phyloP scores from a whole-genome alignment of 2,888 invertebrate species.

The Ceraclea dissimilis region DNA sequence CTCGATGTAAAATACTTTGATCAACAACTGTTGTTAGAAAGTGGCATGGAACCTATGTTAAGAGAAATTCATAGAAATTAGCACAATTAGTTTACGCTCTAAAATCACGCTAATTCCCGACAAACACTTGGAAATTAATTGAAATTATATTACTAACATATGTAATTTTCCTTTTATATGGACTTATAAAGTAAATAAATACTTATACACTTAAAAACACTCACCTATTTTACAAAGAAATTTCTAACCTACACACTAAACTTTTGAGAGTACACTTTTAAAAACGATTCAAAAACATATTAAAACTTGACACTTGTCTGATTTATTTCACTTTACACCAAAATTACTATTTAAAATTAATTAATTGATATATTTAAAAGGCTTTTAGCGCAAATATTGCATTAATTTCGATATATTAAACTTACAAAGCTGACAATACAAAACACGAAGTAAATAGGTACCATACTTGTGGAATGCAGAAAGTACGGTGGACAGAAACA shows the following conservation, averaged over 20 bases:
- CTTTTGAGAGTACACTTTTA: background rate
- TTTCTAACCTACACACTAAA: background rate
- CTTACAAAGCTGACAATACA: background rate
- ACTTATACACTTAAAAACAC: background rate
- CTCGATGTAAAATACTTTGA: too few relatives aligned
- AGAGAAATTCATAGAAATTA: too few relatives aligned
- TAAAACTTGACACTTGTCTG: background rate
- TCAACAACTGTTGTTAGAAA: too few relatives aligned
- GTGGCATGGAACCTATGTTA: too few relatives aligned
- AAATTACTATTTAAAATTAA: background rate
- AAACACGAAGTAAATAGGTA: background rate
- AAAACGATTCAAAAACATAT: background rate
- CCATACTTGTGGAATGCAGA: background rate
- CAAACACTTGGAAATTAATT: too few relatives aligned
- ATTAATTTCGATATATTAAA: background rate
- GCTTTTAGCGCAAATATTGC: too few relatives aligned
- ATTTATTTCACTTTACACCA: background rate
- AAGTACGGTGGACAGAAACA: background rate
- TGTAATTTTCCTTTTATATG: too few relatives aligned
- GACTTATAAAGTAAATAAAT: too few relatives aligned
- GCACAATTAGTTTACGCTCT: too few relatives aligned
- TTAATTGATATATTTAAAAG: background rate
- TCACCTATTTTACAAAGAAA: background rate
- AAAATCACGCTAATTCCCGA: too few relatives aligned
- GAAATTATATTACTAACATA: too few relatives aligned